Conservation (phyloP, 2,888 invertebrate genomes). For the Eilema sororculum region DNA sequence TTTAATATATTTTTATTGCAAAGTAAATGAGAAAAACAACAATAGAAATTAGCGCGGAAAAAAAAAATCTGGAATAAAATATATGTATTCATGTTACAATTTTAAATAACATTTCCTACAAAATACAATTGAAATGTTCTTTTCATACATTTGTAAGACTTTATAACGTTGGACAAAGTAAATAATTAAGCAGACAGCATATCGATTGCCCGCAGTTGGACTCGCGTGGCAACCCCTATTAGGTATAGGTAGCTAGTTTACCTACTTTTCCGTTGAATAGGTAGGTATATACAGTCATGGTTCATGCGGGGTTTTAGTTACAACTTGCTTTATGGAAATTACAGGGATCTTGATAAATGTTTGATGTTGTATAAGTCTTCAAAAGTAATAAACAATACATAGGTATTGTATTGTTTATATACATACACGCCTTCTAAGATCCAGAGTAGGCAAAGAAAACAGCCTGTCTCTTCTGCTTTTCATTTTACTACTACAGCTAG, state of each 20-base stretch:
- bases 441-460: no score
- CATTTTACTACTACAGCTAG: no score
- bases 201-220: conserved; percentile 40
- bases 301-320: conserved; percentile 32
- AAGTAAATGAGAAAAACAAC: not conserved
- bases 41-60: not conserved
- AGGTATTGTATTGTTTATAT: no score
- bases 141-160: conserved; percentile 4
- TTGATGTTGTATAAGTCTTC: not conserved
- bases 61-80: not conserved
- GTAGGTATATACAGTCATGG: conserved; percentile 11
- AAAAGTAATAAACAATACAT: no score
- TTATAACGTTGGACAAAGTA: conserved; percentile 28
- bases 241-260: not conserved
- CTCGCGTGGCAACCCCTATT: conserved; percentile 39
- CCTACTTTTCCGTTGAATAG: not conserved
- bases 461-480: no score
- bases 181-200: conserved; percentile 36
- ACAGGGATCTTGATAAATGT: not conserved
- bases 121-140: not conserved
- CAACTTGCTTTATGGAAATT: not conserved
- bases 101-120: not conserved
- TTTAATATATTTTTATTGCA: not conserved
- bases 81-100: not conserved
- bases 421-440: no score